Evolutionary conservation across 2,113 vertebrate genomes (phyloP).

Genomic region (Mixornis gularis): DNA sequence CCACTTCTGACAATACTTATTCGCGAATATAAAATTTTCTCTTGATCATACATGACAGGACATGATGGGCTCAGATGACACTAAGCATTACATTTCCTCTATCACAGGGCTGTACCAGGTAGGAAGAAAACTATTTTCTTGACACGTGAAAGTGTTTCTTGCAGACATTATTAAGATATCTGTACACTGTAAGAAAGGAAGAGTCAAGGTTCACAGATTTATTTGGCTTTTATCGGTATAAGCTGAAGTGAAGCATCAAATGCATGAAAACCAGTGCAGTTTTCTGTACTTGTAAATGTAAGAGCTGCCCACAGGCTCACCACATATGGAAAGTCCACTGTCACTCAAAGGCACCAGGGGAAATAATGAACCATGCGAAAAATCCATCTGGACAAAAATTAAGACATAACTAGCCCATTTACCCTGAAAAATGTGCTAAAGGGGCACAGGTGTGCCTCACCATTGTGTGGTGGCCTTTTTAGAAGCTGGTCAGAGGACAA

Average conservation of each 20-base stretch:
- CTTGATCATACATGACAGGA: neutral
- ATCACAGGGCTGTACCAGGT: neutral
- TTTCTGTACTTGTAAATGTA: neutral
- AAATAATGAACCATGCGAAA: neutral
- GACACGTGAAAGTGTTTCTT: neutral
- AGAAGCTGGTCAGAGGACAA: neutral
- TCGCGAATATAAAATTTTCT: neutral
- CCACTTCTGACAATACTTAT: neutral
- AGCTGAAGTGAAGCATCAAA: neutral
- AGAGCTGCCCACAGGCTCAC: neutral
- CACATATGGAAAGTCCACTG: neutral
- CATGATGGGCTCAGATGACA: neutral
- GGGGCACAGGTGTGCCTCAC: neutral
- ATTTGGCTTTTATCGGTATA: neutral
- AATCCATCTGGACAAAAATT: neutral
- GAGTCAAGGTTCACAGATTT: neutral
- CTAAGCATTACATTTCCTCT: neutral
- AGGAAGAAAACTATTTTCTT: neutral
- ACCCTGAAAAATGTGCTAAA: neutral
- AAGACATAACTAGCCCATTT: neutral
- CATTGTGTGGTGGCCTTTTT: neutral
- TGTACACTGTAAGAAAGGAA: neutral
- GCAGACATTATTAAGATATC: neutral
- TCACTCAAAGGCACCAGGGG: neutral
- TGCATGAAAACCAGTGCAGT: neutral